Base-by-base conservation (phyloP, 53 echinoderm and acorn worm species). In the Mesocentrotus franciscanus region DNA sequence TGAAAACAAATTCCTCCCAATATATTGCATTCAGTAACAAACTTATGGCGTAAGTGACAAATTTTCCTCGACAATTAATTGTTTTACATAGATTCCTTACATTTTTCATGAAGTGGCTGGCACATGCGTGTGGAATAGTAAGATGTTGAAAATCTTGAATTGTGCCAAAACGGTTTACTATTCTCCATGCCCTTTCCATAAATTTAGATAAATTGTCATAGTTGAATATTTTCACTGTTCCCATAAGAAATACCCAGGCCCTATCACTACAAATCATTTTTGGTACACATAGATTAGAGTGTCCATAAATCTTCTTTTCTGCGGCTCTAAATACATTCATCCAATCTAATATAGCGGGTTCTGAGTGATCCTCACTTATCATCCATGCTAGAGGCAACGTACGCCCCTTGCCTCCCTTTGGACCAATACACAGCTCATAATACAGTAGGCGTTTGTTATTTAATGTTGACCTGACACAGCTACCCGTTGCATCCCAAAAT, bases 191-290 rank as follows among this genome's bases (percentile, higher is more conserved):
- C 89, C 89, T 87, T 11, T 87, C 55, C 89, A 87, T 11, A 87
- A 87, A 87, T 24, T 12, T 49, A 56, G 30, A 42, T 24, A 87
- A 49, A 24, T 36, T 55, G 36, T 87, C 56, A 55, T 8, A 49
- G 24, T 87, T 87, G 56, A 87, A 87, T 11, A 87, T 49, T 42
- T 55, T 35, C 24, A 87, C 35, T 42, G 89, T 87, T 34, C 89
- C 56, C 10, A 87, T 87, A 1, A 87, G 56, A 56, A 87, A 87
- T 1, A 87, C 89, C 89, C 89, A 87, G 24, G 89, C 89, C 56
- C 89, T 92, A n/a, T 92, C 92, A 92, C 70, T 92, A 17, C 92
- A 92, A 10, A 92, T 32, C 92, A 92, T 60, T 64, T 92, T 92
- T 60, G 64, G 70, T 18, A 62, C 39, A 92, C 70, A 92, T 10